Percentiles rank a stretch among this genome's conserved stretches.
These are phyloP conservation scores for Lagria hirta DNA, from an alignment of 2,888 invertebrate species.

Conservation along the genomic window DNA sequence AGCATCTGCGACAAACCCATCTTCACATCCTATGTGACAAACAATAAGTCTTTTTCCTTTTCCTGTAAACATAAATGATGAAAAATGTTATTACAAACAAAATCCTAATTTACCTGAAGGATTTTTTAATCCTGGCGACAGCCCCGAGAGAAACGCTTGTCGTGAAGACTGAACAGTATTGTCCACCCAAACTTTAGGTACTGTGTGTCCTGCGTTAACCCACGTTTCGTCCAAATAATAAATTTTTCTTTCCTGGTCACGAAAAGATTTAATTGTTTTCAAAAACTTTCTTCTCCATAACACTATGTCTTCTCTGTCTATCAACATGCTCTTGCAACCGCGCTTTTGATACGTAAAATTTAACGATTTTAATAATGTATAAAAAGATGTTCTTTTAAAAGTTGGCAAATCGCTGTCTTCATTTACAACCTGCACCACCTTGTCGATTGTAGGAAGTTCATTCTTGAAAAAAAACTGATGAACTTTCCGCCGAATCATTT, in stretches of 20 bases:
- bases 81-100: no score
- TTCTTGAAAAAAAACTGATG: conserved; percentile 14
- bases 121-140: conserved; percentile 13
- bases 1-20: conserved; percentile 19
- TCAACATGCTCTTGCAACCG: conserved; percentile 20
- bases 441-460: conserved; percentile 12
- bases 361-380: conserved; percentile 15
- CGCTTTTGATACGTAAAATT: conserved; percentile 21
- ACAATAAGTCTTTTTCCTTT: conserved; percentile 20
- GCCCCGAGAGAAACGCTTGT: conserved; percentile 19
- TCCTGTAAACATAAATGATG: no score
- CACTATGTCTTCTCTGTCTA: conserved; percentile 28
- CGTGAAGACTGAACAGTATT: conserved; percentile 9
- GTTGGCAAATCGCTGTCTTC: conserved; percentile 20
- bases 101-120: no score
- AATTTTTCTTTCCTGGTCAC: conserved; percentile 24
- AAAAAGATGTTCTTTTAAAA: conserved; percentile 25
- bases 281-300: conserved; percentile 25
- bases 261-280: conserved; percentile 21
- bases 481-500: conserved; percentile 8
- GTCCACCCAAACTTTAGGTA: conserved; percentile 24
- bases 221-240: conserved; percentile 33
- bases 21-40: conserved; percentile 17
- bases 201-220: conserved; percentile 30
- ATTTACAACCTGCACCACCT: conserved; percentile 9